Conservation (phyloP, 1,140 invertebrate genomes). For the Zaprionus kolodkinae region DNA sequence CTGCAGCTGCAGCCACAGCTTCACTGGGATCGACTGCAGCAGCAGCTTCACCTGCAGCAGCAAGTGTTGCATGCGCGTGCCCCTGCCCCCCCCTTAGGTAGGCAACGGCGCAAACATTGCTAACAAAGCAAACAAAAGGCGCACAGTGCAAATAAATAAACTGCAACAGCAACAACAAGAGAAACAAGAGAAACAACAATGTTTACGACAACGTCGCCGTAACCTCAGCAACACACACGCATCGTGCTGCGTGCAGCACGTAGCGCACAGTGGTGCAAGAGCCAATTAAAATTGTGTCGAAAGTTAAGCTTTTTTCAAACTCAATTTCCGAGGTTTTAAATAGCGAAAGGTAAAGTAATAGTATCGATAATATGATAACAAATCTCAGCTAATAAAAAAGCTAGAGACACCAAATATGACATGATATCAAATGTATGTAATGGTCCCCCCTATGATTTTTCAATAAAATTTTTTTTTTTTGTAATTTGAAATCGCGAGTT, state of each 20-base stretch:
- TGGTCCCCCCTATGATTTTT: no score
- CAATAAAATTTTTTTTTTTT: no score
- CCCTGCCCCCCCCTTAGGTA: background rate
- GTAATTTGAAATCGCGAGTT: no score
- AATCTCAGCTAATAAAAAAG: no score
- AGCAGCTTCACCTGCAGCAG: slow-evolving; percentile 9
- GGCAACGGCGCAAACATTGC: slow-evolving; percentile 19
- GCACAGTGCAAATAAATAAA: slow-evolving; percentile 38
- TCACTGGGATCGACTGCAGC: slow-evolving; percentile 8
- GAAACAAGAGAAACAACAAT: background rate
- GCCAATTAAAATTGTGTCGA: background rate
- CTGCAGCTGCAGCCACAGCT: slow-evolving; percentile 1
- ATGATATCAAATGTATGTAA: no score
- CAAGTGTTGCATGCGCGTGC: background rate
- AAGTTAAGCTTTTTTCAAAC: background rate
- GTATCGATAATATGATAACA: no score
- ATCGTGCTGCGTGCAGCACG: background rate
- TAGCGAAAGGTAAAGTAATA: no score
- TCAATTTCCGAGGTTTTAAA: background rate
- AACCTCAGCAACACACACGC: slow-evolving; percentile 3
- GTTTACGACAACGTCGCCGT: background rate
- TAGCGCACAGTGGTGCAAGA: slow-evolving; percentile 5
- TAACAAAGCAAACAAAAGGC: slow-evolving; percentile 25
- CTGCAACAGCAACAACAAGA: slow-evolving; percentile 23
- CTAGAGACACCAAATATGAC: no score